A percentile compares a stretch with the other conserved stretches of the same genome.
Evolutionary conservation across 2,888 invertebrate species (phyloP).

Genomic region (Trissoscelio sp.): DNA sequence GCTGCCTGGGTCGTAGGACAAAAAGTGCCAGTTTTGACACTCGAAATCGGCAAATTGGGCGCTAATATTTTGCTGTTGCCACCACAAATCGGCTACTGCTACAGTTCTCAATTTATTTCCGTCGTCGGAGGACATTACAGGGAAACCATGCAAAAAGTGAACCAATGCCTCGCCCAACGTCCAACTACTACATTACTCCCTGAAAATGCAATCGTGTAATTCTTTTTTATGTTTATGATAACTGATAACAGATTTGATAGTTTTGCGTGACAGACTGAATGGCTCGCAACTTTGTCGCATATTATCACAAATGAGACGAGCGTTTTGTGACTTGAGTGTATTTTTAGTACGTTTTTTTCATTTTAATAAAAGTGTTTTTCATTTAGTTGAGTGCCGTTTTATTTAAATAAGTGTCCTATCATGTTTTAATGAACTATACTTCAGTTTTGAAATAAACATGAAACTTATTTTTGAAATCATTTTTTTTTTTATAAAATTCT

Average conservation of each 20-base stretch:
- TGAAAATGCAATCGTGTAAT: no score
- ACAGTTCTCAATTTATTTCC: constrained; percentile 41
- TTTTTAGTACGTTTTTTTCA: background rate
- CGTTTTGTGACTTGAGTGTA: constrained; percentile 2
- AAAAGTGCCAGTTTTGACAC: constrained; percentile 39
- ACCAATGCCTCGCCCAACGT: constrained; percentile 17
- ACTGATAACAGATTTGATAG: background rate
- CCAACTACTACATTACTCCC: background rate
- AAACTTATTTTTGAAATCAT: no score
- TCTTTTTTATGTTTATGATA: background rate
- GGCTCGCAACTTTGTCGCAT: background rate
- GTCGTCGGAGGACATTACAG: constrained; percentile 32
- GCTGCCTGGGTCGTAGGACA: constrained; percentile 33
- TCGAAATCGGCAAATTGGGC: constrained; percentile 39
- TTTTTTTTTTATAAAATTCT: no score
- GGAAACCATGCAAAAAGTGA: constrained; percentile 33
- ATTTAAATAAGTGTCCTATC: background rate
- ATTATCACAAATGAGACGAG: background rate
- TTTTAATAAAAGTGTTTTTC: background rate
- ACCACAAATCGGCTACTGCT: constrained; percentile 60
- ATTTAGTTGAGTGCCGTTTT: background rate
- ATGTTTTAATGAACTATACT: no score
- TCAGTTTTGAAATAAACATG: no score
- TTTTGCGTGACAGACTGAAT: constrained; percentile 12
- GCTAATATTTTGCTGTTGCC: constrained; percentile 49